Base-by-base conservation (phyloP, 2,797 vertebrate species). In the Neosalanx taihuensis region DNA sequence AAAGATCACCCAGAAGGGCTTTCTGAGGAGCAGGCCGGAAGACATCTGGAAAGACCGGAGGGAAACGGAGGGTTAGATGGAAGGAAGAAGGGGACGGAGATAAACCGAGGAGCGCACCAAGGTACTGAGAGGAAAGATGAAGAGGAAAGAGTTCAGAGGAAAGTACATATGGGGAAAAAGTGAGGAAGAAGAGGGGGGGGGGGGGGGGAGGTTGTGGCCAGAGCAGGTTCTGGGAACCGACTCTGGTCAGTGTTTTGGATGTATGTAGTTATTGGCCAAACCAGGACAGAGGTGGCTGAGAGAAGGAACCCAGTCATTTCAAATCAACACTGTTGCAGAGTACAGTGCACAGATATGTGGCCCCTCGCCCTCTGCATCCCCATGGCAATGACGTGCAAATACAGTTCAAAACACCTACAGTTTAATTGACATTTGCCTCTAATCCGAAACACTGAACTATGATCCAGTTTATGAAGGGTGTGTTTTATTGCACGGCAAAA, bases 11-110 rank as follows among this genome's bases (percentile, higher is more conserved):
- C 73, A 64, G 72, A 67, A 72, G 65, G 64, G 17, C 58, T 63
- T 51, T 72, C 63, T 77, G 51, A 58, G 72, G 51, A 5, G 71
- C 69, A 18, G 70, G 30, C 60, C 59, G 68, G 77, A 76, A 58
- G 66, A 79, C 77, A 79, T 84, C 77, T 84, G 79, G 77, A 83
- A 79, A 71, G 67, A 68, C 69, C 73, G 18, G 41, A 46, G 41
- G 37, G 41, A 46, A 62, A 4, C 49, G 10, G 62, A 29, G 20
- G 29, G 62, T 41, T 4, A 65, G 53, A 49, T 58, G 18, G 65
- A 60, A 29, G 62, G 31, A 46, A 68, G 58, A 23, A 67, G 7
- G 57, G 10, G 49, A 31, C 18, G 31, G 31, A 49, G 64, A 20
- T 6, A 49, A 69, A 31, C 18, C 30, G 33, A 53, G 5, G 10